Base-by-base conservation (phyloP, 1,140 invertebrate genomes). In the Lordiphosa collinella region DNA sequence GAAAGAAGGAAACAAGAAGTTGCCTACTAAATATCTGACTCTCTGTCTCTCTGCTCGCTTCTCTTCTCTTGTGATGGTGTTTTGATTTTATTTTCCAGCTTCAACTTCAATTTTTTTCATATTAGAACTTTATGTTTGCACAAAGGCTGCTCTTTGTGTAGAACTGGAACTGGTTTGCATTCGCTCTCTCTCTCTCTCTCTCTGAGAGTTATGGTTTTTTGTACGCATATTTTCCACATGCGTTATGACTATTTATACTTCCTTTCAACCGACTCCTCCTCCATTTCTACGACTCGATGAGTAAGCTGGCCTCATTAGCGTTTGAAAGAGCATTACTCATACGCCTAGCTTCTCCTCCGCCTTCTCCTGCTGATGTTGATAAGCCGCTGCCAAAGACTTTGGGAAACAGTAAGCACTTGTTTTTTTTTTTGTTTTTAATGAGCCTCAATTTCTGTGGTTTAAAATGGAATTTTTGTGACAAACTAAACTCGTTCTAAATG, bases 1-100 rank as follows among this genome's bases (percentile, higher is more conserved):
- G 13, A 84, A 84, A 84, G 72, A 84, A 82, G 76, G 76, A 82
- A 82, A 84, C 76, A 68, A 84, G 72, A 82, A 80, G 76, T 75
- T 76, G 76, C 61, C 60, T 65, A 56, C 55, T 46, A 38, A 47
- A 54, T 60, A 79, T 56, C 52, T 53, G 49, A 22, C 40, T 57
- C 59, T 55, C 43, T 58, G 36, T 57, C 59, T 55, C 43, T 58
- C 60, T 64, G 4, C 18, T 22, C 18, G 18, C 18, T 6, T 22
- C 55, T 34, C 44, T 36, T 53, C 48, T 59, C 31, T 29, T 29
- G 25, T 37, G 41, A 22, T 11, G 22, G 29, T 3, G 10, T 16
- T 63, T 66, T 66, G 70, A 67, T 61, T 50, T 58, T 37, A 48
- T 55, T 48, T 57, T 80, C 41, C 34, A 50, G 34, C 48, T 50